phyloP scores from a whole-genome alignment of 2,797 vertebrate species.

The Phylloscopus collybita region DNA sequence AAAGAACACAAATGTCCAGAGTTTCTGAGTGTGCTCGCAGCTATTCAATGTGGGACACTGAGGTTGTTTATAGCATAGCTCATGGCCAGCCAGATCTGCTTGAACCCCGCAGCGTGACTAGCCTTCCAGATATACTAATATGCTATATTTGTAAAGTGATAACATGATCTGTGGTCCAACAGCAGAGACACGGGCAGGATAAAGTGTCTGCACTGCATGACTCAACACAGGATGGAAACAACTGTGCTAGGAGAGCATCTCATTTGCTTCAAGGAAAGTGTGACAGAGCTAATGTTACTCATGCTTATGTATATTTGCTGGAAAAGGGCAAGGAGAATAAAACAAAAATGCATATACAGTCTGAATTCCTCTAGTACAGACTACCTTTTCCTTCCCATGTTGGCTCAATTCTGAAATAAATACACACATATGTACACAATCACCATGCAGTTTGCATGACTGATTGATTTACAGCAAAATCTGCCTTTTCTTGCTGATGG shows the following conservation, averaged over 20 bases:
- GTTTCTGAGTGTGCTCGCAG: neutral
- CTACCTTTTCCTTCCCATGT: rapidly evolving
- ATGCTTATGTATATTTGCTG: neutral
- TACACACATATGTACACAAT: rapidly evolving
- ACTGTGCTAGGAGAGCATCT: conserved; percentile 12
- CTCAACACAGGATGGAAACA: conserved; percentile 64
- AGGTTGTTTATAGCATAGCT: conserved; percentile 73
- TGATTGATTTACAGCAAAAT: neutral
- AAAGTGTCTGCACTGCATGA: conserved; percentile 74
- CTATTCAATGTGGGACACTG: conserved; percentile 12
- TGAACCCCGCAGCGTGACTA: conserved; percentile 61
- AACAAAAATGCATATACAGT: neutral
- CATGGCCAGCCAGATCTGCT: conserved; percentile 41
- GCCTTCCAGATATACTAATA: conserved; percentile 74
- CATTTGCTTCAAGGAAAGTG: conserved; percentile 7
- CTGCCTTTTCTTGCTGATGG: neutral
- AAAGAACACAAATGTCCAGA: conserved; percentile 7
- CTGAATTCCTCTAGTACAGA: neutral
- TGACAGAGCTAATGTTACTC: neutral
- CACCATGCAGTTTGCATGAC: neutral
- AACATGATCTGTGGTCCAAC: conserved; percentile 76
- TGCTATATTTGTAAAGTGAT: conserved; percentile 84
- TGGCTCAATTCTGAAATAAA: neutral
- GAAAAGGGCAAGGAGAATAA: neutral
- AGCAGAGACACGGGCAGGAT: conserved; percentile 66